Conservation (phyloP, 2,797 vertebrate genomes). For the Pyrocephalus nanus region DNA sequence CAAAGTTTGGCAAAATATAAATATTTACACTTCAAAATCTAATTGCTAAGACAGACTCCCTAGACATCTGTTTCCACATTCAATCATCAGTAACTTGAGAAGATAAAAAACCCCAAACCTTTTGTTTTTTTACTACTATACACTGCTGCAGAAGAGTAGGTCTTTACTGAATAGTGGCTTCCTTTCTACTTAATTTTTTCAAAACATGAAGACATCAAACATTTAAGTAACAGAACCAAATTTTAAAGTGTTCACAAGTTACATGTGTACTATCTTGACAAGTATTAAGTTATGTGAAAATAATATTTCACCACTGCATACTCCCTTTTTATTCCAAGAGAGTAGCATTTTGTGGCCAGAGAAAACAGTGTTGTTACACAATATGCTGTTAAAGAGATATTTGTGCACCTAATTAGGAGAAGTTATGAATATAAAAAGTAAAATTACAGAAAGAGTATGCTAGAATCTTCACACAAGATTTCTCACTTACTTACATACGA, state of each 20-base stretch:
- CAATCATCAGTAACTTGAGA: neutral
- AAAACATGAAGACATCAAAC: neutral
- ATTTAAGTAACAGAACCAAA: neutral
- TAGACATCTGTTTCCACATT: neutral
- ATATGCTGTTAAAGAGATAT: neutral
- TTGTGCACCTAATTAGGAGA: neutral
- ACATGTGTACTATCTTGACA: fast-evolving
- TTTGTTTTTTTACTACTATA: neutral
- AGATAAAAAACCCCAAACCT: fast-evolving
- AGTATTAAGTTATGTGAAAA: neutral
- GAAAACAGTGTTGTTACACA: neutral
- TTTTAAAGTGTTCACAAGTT: neutral
- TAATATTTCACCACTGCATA: neutral
- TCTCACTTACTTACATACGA: fast-evolving
- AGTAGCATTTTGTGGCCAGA: neutral
- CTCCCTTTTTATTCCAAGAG: neutral
- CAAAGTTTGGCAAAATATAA: neutral
- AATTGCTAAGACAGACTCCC: neutral
- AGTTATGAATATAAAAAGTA: neutral
- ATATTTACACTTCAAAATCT: neutral
- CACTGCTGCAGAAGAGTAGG: neutral
- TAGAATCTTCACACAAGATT: neutral
- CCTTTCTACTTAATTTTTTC: neutral
- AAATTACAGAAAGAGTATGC: neutral
- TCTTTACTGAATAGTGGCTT: neutral